Conservation (phyloP, 2,113 vertebrate genomes). For the Festucalex cinctus region DNA sequence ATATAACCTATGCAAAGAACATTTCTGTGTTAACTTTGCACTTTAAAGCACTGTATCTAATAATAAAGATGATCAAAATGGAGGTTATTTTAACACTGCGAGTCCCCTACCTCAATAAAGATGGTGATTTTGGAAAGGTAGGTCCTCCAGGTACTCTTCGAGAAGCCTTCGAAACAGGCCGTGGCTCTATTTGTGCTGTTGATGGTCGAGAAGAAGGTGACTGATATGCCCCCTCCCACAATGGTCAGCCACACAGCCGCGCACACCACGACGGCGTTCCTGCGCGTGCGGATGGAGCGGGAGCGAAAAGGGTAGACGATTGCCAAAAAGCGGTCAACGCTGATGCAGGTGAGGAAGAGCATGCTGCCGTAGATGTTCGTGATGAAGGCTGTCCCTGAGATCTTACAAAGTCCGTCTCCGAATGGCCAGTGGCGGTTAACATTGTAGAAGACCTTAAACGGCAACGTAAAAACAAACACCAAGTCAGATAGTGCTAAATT, state of each 20-base stretch:
- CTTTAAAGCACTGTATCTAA: neutral
- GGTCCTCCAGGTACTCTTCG: conserved; percentile 92
- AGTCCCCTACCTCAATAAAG: conserved; percentile 86
- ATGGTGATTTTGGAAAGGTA: conserved; percentile 98
- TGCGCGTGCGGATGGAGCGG: conserved; percentile 84
- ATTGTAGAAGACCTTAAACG: conserved; percentile 97
- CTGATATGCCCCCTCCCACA: conserved; percentile 91
- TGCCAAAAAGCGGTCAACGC: conserved; percentile 92
- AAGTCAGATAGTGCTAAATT: conserved; percentile 92
- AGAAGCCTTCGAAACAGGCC: conserved; percentile 95
- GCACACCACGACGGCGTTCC: conserved; percentile 87
- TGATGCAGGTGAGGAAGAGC: conserved; percentile 97
- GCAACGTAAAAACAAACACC: conserved; percentile 92
- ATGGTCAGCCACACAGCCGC: conserved; percentile 91
- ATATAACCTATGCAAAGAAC: too few relatives aligned
- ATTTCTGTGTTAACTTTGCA: too few relatives aligned
- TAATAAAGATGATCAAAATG: neutral
- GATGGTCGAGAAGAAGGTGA: conserved; percentile 93
- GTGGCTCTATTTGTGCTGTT: conserved; percentile 84
- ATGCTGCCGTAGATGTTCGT: conserved; percentile 98
- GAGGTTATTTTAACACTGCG: neutral
- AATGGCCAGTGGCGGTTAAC: conserved; percentile 96
- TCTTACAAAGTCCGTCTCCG: conserved; percentile 91
- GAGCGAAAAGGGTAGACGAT: conserved; percentile 95
- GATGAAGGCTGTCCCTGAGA: conserved; percentile 94